These are phyloP conservation scores for Podiceps cristatus DNA, from an alignment of 2,113 vertebrate genomes.

Conservation along the genomic window DNA sequence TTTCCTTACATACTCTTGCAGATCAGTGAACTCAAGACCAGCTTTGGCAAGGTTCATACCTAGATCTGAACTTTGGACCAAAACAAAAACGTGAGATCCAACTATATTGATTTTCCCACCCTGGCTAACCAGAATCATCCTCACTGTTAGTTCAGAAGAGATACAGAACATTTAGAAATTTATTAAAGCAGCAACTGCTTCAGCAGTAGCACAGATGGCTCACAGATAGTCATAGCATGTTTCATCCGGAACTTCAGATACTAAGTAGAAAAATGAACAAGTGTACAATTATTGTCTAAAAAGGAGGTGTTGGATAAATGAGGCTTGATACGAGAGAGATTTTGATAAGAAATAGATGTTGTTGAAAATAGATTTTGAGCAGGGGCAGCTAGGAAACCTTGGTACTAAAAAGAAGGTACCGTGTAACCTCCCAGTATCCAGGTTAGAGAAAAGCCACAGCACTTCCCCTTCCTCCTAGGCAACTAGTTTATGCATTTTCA, in stretches of 20 bases:
- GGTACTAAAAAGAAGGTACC: not conserved
- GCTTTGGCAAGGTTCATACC: not conserved
- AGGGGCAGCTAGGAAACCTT: not conserved
- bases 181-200: not conserved
- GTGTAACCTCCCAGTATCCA: not conserved
- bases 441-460: not conserved
- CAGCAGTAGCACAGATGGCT: not conserved
- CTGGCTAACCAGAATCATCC: not conserved
- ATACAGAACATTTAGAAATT: not conserved
- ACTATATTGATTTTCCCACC: not conserved
- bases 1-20: not conserved
- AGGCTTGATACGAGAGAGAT: not conserved
- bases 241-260: not conserved
- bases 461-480: not conserved
- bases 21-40: not conserved
- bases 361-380: not conserved
- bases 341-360: not conserved
- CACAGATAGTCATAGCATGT: fast-evolving
- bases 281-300: not conserved
- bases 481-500: not conserved
- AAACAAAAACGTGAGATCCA: not conserved
- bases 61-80: not conserved
- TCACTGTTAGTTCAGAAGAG: not conserved
- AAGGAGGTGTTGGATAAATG: not conserved
- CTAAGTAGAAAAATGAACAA: not conserved